Conservation (phyloP, 2,797 vertebrate species). For the Pristis pectinata region DNA sequence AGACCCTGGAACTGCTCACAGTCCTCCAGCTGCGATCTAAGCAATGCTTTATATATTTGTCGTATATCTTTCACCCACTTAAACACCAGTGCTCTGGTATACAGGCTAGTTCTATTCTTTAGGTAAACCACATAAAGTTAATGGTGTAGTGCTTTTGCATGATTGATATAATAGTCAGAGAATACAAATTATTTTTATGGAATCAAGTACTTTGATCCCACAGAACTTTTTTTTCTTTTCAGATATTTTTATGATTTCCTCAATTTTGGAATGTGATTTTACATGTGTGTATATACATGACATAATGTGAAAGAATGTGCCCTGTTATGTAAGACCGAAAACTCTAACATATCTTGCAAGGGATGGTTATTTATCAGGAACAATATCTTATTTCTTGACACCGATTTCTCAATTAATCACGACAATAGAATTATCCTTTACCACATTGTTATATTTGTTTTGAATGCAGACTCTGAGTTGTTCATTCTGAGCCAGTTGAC, state of each 20-base stretch:
- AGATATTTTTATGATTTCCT: no score
- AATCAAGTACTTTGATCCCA: not conserved
- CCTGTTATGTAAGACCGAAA: not conserved
- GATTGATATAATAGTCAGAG: not conserved
- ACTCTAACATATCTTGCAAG: not conserved
- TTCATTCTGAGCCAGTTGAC: not conserved
- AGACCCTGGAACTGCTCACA: no score
- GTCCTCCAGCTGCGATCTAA: no score
- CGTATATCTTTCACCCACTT: no score
- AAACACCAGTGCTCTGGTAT: no score
- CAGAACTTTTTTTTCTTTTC: not conserved
- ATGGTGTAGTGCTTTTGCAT: not conserved
- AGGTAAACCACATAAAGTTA: not conserved
- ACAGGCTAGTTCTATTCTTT: not conserved
- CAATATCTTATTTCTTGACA: not conserved
- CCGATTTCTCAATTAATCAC: not conserved
- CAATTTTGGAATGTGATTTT: not conserved
- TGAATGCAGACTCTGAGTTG: not conserved
- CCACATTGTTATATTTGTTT: not conserved
- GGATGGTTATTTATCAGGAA: not conserved
- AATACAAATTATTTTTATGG: not conserved
- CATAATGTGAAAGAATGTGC: not conserved
- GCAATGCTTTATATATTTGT: no score
- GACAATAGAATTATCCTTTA: not conserved
- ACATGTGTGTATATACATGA: not conserved